Evolutionary conservation across 2,797 vertebrate species (phyloP).

Genomic region (Bradypus variegatus): DNA sequence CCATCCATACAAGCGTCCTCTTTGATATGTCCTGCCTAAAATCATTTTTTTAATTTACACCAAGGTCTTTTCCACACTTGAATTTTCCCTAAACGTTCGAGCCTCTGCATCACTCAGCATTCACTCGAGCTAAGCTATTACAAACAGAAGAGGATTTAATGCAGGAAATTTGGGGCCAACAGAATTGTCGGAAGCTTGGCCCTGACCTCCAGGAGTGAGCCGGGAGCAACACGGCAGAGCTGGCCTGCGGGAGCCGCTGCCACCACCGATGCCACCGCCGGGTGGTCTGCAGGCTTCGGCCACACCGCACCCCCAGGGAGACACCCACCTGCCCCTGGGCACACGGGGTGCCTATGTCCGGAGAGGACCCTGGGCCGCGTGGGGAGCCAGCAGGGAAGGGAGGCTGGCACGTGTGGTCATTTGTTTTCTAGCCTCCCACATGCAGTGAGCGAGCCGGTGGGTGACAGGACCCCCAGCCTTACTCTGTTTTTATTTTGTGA

Average conservation of each 20-base stretch:
- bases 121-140: not conserved
- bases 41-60: not conserved
- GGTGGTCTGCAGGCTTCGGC: too few relatives aligned
- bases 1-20: not conserved
- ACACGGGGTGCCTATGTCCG: not conserved
- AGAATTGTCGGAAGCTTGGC: too few relatives aligned
- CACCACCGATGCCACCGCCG: too few relatives aligned
- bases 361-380: too few relatives aligned
- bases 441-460: not conserved
- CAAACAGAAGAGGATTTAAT: slow-evolving; percentile 7
- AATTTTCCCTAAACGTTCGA: not conserved
- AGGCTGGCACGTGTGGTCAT: not conserved
- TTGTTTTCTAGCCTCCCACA: not conserved
- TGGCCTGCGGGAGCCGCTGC: not conserved
- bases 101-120: not conserved
- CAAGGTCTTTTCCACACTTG: not conserved
- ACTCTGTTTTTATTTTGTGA: not conserved
- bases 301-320: fast-evolving
- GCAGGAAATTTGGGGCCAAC: not conserved
- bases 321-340: not conserved
- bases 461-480: not conserved
- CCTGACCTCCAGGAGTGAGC: not conserved
- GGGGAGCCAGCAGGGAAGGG: not conserved
- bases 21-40: not conserved
- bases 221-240: not conserved